Evolutionary conservation across 1,140 invertebrate genomes (phyloP).

Genomic region (Zophobas atratus): DNA sequence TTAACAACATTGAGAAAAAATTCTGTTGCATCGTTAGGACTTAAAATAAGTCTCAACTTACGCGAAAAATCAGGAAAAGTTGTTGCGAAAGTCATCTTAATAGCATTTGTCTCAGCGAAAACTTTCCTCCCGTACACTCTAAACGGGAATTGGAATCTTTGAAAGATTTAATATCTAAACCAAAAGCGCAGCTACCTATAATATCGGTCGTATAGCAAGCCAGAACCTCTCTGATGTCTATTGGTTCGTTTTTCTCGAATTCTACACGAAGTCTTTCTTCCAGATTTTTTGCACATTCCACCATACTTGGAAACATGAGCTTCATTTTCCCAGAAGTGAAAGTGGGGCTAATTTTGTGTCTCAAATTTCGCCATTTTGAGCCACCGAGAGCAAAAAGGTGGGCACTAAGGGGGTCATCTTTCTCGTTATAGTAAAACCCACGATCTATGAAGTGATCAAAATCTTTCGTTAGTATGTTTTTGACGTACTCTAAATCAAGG

Average conservation of each 20-base stretch:
- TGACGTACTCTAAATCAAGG: neutral
- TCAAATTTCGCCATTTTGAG: conserved; percentile 64
- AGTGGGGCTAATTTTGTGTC: conserved; percentile 63
- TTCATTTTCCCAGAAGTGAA: conserved; percentile 61
- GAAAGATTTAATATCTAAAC: neutral
- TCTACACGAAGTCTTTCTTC: neutral
- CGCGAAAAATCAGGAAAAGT: neutral
- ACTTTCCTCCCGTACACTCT: neutral
- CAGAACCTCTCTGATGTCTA: neutral
- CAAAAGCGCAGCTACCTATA: neutral
- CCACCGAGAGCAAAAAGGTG: conserved; percentile 58
- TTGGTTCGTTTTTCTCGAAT: neutral
- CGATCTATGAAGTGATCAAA: no score
- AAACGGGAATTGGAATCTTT: neutral
- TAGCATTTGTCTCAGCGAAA: neutral
- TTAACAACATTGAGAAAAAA: neutral
- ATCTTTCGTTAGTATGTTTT: no score
- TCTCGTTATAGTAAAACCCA: conserved; percentile 59
- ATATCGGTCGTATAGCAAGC: neutral
- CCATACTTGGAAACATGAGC: neutral
- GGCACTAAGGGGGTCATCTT: conserved; percentile 68
- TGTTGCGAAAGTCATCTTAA: neutral
- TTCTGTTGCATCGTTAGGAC: neutral
- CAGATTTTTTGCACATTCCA: neutral
- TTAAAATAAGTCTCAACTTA: neutral